Evolutionary conservation across 2,888 invertebrate species (phyloP), one percentile per base, ranked within the genome.

Genomic region (Lordiphosa andalusiaca): DNA sequence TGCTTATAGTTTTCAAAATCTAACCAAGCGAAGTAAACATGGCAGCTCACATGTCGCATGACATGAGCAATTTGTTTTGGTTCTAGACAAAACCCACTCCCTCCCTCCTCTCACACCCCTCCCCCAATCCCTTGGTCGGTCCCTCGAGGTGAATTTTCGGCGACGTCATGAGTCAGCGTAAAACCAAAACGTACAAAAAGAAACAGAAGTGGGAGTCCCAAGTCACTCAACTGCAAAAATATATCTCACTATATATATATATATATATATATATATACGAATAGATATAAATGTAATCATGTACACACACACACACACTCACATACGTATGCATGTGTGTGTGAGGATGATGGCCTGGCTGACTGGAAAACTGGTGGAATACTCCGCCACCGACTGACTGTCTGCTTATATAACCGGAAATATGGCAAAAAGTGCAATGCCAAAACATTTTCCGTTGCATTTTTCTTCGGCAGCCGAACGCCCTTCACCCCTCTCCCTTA

Each of bases 361-460:
- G 50, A 47, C 56, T 62, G 56, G 65, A 33, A 33, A 42, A 44
- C 42, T 44, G 30, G 13, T 16, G 13, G 16, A 30, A 44, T 25
- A 9, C 19, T 12, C 6, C 39, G 23, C 35, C 41, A 16, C 6
- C 12, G 30, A 21, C 10, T 53, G 42, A 48, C 37, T 53, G 19
- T 39, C 44, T 77, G 77, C 84, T 78, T 78, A 84, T 78, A 84
- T 77, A 78, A 78, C 84, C 77, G 77, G 77, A 78, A 84, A 84
- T 78, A 84, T 81, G 65, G 82, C 84, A 78, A 78, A 78, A 78
- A 84, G 77, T 84, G 77, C 77, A 78, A 77, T 77, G 77, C 84
- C 84, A 84, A 78, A 84, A 78, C 77, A 78, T 84, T 78, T 78
- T 71, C 84, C 82, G 71, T 77, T 76, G 84, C 82, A 81, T 71